These are phyloP conservation scores for Drosophila nebulosa DNA, from an alignment of 1,140 invertebrate species.

Conservation along the genomic window DNA sequence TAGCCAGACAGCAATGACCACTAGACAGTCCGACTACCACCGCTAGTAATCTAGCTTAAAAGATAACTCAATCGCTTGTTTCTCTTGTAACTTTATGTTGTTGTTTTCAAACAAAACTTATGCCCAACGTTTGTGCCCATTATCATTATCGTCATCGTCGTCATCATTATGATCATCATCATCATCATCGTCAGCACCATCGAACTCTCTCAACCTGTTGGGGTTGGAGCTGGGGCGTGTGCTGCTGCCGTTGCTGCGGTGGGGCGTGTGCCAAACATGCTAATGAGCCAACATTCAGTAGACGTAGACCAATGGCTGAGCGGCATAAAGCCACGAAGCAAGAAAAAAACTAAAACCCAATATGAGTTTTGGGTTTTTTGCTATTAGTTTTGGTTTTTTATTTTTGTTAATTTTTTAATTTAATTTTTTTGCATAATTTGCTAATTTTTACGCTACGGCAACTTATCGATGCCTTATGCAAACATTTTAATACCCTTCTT, in stretches of 20 bases:
- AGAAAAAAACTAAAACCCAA: conserved; percentile 48
- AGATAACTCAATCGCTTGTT: conserved; percentile 57
- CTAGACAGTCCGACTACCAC: conserved; percentile 16
- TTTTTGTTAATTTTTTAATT: conserved; percentile 18
- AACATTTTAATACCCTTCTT: conserved; percentile 22
- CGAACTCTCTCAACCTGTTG: conserved; percentile 32
- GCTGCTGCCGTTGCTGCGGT: conserved; percentile 50
- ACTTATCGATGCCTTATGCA: conserved; percentile 48
- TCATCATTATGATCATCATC: too few relatives aligned
- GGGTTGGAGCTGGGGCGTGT: conserved; percentile 46
- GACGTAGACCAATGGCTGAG: conserved; percentile 67
- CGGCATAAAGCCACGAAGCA: conserved; percentile 22
- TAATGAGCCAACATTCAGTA: conserved; percentile 69
- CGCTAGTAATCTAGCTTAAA: conserved; percentile 50
- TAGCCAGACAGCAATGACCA: conserved; percentile 19
- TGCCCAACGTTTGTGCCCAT: conserved; percentile 24
- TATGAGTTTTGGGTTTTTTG: conserved; percentile 53
- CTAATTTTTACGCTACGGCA: conserved; percentile 59
- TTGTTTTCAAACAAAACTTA: not conserved
- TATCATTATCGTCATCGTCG: conserved; percentile 42
- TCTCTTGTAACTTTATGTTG: not conserved
- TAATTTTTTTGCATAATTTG: conserved; percentile 59
- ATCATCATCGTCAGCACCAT: conserved; percentile 46
- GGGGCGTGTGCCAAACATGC: conserved; percentile 73
- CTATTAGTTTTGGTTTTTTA: conserved; percentile 18